Evolutionary conservation across 2,888 invertebrate genomes (phyloP), one percentile per base, ranked within the genome.

Genomic region (Halictus ligatus): DNA sequence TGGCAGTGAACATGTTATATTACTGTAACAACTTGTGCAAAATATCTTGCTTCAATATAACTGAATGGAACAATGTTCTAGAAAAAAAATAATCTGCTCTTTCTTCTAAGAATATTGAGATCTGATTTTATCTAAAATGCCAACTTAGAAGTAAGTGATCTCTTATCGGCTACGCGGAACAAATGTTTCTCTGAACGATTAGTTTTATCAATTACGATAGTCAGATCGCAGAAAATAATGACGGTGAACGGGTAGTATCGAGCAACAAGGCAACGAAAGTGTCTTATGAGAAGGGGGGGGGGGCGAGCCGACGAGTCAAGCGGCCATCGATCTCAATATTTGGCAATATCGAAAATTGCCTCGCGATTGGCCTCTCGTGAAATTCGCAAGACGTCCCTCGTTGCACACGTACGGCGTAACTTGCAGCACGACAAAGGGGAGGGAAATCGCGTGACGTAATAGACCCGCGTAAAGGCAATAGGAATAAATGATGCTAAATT

Each of bases 401-500:
- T 46, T 46, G 54, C 64, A 67, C 73, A 25, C 21, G n/a, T 25
- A 40, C 50, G 13, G 60, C n/a, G 29, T n/a, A 50, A 77, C 35
- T 77, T 71, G 85, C 74, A 71, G 75, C 29, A 74, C 64, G 81
- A 80, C 60, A 81, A 85, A 88, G 84, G 90, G 81, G 76, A 71
- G 40, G 80, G 88, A 83, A 88, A 88, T 92, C 83, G 90, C 77
- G 86, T 92, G 94, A 94, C 93, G 94, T 85, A 93, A 94, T 84
- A 80, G 86, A 85, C 91, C 92, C 92, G 91, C 90, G 93, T 93
- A 91, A 92, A 93, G 93, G 86, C 94, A 94, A 94, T 94, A 92
- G 92, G 93, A 92, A 92, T 94, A 94, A 94, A 94, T 92, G 92
- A 93, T 92, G 89, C 92, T 93, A 93, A 94, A 94, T 94, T 94